phyloP scores from a whole-genome alignment of 2,888 invertebrate genomes.

The Hemaris fuciformis region DNA sequence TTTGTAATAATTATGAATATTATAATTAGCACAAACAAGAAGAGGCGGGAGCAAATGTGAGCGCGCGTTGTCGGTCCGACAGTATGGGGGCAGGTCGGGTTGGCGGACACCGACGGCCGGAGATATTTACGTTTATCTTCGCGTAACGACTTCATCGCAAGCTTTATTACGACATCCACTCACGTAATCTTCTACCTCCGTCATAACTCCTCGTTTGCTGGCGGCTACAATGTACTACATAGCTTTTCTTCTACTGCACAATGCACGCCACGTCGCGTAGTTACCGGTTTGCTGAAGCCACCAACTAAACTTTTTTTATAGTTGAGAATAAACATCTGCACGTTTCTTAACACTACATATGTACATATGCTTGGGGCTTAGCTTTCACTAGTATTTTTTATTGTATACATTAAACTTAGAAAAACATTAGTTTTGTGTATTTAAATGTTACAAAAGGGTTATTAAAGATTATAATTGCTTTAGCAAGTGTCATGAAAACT shows the following conservation, averaged over 20 bases:
- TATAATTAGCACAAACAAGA: constrained; percentile 45
- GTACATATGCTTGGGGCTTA: background rate
- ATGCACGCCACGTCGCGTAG: constrained; percentile 44
- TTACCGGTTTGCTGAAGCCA: constrained; percentile 6
- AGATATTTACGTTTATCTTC: constrained; percentile 81
- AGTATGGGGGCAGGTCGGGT: constrained; percentile 39
- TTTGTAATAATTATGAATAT: constrained; percentile 33
- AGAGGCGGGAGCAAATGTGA: constrained; percentile 39
- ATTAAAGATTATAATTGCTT: too few species aligned
- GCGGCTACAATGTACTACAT: constrained; percentile 74
- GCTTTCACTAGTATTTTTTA: background rate
- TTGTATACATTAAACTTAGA: background rate
- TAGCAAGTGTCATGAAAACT: too few species aligned
- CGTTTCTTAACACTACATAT: background rate
- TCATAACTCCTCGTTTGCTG: constrained; percentile 80
- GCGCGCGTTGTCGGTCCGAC: constrained; percentile 27
- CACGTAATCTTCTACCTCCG: constrained; percentile 79
- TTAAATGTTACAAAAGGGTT: too few species aligned
- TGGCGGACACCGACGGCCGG: constrained; percentile 65
- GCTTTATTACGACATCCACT: constrained; percentile 82
- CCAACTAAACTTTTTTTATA: constrained; percentile 15
- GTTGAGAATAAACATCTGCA: background rate
- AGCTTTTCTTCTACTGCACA: constrained; percentile 61
- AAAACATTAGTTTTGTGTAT: too few species aligned
- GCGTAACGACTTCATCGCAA: constrained; percentile 81